These are phyloP conservation scores for Globia sparganii DNA, from an alignment of 2,888 invertebrate species.

Conservation along the genomic window DNA sequence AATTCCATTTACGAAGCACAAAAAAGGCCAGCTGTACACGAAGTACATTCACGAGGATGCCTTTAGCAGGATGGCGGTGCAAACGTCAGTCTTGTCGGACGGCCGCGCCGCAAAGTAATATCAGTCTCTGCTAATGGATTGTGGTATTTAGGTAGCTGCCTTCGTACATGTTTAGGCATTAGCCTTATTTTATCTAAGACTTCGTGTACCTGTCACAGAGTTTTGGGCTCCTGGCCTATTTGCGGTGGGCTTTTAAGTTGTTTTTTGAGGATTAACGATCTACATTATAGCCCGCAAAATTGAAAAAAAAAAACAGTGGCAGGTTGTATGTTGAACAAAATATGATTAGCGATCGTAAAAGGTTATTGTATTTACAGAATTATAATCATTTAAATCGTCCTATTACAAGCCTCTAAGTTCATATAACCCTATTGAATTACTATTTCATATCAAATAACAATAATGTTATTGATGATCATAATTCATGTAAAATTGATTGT, in stretches of 20 bases:
- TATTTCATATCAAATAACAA: too few relatives aligned
- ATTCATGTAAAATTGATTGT: background rate
- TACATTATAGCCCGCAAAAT: background rate
- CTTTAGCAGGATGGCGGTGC: slow-evolving; percentile 74
- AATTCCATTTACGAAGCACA: slow-evolving; percentile 57
- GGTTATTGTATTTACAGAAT: background rate
- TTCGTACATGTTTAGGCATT: slow-evolving; percentile 61
- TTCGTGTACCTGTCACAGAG: slow-evolving; percentile 31
- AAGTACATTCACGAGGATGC: slow-evolving; percentile 63
- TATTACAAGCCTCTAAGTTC: background rate
- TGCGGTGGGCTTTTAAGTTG: background rate
- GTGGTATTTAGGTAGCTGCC: slow-evolving; percentile 70
- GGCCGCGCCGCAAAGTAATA: slow-evolving; percentile 76
- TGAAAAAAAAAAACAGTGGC: background rate
- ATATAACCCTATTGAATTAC: background rate
- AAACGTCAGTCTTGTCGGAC: slow-evolving; percentile 75
- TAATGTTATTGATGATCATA: background rate
- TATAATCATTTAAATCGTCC: background rate
- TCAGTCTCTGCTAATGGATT: slow-evolving; percentile 81
- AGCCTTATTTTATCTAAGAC: slow-evolving; percentile 59
- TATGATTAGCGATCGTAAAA: background rate
- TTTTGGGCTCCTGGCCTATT: slow-evolving; percentile 21
- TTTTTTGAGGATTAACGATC: background rate
- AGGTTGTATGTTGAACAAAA: background rate
- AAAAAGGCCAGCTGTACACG: slow-evolving; percentile 57